phyloP scores from a whole-genome alignment of 2,797 vertebrate genomes.

The Chaetophractus vellerosus region DNA sequence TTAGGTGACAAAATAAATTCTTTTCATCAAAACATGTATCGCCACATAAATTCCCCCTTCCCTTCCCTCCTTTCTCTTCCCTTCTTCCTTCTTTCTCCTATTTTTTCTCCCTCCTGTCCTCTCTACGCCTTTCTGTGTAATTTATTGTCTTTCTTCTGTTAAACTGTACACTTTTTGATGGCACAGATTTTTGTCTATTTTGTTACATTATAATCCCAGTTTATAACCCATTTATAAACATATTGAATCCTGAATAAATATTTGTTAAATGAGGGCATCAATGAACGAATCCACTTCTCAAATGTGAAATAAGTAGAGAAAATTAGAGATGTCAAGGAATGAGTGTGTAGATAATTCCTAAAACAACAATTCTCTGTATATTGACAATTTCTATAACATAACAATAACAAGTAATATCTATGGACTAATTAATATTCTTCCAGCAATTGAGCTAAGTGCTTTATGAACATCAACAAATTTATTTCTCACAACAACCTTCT shows the following conservation, averaged over 20 bases:
- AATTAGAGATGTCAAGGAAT: not conserved
- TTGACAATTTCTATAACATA: not conserved
- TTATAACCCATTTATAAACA: not conserved
- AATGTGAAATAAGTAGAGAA: conserved; percentile 19
- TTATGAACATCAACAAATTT: not conserved
- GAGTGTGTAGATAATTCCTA: not conserved
- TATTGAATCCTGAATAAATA: conserved; percentile 23
- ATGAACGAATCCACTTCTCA: conserved; percentile 6
- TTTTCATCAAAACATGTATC: conserved; percentile 15
- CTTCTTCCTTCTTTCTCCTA: not conserved
- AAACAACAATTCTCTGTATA: not conserved
- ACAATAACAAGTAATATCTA: not conserved
- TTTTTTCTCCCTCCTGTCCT: not conserved
- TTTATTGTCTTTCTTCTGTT: conserved; percentile 16
- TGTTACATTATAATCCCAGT: not conserved
- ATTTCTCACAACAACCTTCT: not conserved
- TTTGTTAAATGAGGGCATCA: not conserved
- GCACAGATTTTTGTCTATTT: not conserved
- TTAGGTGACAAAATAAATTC: not conserved
- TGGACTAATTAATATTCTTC: not conserved
- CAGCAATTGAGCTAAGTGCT: not conserved
- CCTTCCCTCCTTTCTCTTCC: no score
- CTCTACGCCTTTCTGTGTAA: not conserved
- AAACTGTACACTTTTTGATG: not conserved
- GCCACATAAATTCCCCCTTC: not conserved